These are phyloP conservation scores for Calephelis virginiensis DNA, from an alignment of 1,140 invertebrate species.

Conservation along the genomic window DNA sequence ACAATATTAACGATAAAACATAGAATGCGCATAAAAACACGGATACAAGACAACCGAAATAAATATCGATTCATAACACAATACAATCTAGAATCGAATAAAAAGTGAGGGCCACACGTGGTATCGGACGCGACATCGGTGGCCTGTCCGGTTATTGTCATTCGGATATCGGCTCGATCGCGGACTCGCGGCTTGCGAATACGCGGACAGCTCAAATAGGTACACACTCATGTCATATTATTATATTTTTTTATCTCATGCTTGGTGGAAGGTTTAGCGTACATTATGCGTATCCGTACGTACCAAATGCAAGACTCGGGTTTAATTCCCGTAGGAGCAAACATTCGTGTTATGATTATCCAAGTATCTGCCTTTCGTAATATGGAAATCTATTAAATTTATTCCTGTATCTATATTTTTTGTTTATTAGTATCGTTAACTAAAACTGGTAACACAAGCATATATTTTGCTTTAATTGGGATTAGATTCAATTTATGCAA, in stretches of 20 bases:
- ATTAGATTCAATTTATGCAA: too few species aligned
- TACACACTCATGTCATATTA: constrained; percentile 47
- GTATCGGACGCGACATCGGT: constrained; percentile 49
- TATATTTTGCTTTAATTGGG: too few species aligned
- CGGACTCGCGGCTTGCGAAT: constrained; percentile 40
- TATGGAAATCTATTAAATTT: too few species aligned
- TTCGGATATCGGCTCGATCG: constrained; percentile 52
- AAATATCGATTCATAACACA: constrained; percentile 72
- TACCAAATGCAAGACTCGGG: too few species aligned
- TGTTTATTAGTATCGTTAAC: too few species aligned
- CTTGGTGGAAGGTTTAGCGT: too few species aligned
- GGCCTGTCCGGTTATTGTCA: constrained; percentile 62
- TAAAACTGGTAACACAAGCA: too few species aligned
- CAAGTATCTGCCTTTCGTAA: too few species aligned
- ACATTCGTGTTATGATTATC: too few species aligned
- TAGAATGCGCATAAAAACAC: constrained; percentile 59
- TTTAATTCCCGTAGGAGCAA: too few species aligned
- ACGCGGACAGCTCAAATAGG: constrained; percentile 38
- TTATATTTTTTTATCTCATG: neutral
- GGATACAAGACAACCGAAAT: constrained; percentile 52
- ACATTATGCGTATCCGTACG: too few species aligned
- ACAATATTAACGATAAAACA: constrained; percentile 46
- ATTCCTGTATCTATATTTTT: too few species aligned
- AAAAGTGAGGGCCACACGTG: constrained; percentile 65
- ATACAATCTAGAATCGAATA: constrained; percentile 71